These are phyloP conservation scores for Leptogaster cylindrica DNA, from an alignment of 2,888 invertebrate species.

Conservation along the genomic window DNA sequence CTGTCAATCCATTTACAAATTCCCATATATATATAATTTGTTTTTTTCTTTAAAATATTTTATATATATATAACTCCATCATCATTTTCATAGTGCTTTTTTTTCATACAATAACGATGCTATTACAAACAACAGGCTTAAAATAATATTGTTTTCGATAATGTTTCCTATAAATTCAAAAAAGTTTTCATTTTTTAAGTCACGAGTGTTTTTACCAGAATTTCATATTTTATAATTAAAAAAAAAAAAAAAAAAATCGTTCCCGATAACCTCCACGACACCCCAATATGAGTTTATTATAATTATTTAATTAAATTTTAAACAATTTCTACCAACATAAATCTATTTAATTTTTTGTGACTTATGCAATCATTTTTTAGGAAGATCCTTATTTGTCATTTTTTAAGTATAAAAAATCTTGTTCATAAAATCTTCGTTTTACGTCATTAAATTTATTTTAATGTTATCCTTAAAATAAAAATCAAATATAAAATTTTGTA, in stretches of 20 bases:
- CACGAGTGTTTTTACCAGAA: conserved; percentile 49
- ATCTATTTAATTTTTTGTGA: too few relatives aligned
- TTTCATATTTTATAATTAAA: conserved; percentile 44
- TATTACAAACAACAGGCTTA: conserved; percentile 46
- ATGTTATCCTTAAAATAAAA: conserved; percentile 4
- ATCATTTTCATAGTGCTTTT: conserved; percentile 41
- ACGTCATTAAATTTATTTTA: not conserved
- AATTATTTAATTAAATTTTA: conserved; percentile 1
- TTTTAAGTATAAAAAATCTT: conserved; percentile 30
- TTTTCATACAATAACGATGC: conserved; percentile 41
- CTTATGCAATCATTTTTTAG: conserved; percentile 26
- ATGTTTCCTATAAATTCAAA: conserved; percentile 2
- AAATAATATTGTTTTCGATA: conserved; percentile 25
- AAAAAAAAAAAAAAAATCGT: conserved; percentile 9
- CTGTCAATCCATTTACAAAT: conserved; percentile 44
- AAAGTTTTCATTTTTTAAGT: conserved; percentile 47
- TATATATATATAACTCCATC: conserved; percentile 31
- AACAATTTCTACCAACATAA: conserved; percentile 21
- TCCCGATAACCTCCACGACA: not conserved
- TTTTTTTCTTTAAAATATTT: conserved; percentile 50
- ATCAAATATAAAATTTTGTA: too few relatives aligned
- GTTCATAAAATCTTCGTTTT: conserved; percentile 25
- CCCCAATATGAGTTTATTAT: conserved; percentile 11
- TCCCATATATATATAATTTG: conserved; percentile 20
- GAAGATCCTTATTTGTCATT: conserved; percentile 31